phyloP scores from a whole-genome alignment of 2,888 invertebrate genomes.

The Sycophila texana region DNA sequence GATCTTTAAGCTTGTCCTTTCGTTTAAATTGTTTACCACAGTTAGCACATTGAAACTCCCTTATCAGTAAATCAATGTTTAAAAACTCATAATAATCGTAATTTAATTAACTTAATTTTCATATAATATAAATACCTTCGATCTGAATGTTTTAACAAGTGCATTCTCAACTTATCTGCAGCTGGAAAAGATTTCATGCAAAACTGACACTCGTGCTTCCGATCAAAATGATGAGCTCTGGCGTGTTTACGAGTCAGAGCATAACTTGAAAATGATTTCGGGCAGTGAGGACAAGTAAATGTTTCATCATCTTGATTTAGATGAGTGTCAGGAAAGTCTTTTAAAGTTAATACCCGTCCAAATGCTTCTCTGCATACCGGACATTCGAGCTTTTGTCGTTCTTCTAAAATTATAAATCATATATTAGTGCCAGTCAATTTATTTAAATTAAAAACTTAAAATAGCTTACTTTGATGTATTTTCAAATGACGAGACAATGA shows the following conservation, averaged over 20 bases:
- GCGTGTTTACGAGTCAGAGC: constrained; percentile 85
- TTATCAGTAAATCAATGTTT: constrained; percentile 67
- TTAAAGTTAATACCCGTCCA: constrained; percentile 81
- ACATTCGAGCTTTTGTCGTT: constrained; percentile 83
- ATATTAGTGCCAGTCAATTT: background rate
- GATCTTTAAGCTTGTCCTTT: constrained; percentile 85
- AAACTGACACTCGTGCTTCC: constrained; percentile 81
- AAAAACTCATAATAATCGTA: background rate
- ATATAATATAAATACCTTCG: constrained; percentile 71
- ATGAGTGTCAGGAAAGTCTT: constrained; percentile 82
- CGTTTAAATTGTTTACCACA: constrained; percentile 88
- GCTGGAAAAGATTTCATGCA: constrained; percentile 85
- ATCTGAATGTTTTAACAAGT: constrained; percentile 78
- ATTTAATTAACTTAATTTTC: background rate
- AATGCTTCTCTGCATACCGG: constrained; percentile 84
- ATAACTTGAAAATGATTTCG: constrained; percentile 81
- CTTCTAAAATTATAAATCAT: constrained; percentile 67
- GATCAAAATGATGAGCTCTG: constrained; percentile 83
- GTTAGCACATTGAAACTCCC: constrained; percentile 85
- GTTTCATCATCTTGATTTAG: constrained; percentile 80
- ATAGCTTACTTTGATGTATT: constrained; percentile 79
- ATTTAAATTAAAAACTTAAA: background rate
- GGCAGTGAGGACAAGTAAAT: constrained; percentile 84
- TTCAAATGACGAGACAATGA: constrained; percentile 85
- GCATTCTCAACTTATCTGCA: constrained; percentile 84